Base-by-base conservation (phyloP, 2,797 vertebrate species). In the Malacoctenus gilli region DNA sequence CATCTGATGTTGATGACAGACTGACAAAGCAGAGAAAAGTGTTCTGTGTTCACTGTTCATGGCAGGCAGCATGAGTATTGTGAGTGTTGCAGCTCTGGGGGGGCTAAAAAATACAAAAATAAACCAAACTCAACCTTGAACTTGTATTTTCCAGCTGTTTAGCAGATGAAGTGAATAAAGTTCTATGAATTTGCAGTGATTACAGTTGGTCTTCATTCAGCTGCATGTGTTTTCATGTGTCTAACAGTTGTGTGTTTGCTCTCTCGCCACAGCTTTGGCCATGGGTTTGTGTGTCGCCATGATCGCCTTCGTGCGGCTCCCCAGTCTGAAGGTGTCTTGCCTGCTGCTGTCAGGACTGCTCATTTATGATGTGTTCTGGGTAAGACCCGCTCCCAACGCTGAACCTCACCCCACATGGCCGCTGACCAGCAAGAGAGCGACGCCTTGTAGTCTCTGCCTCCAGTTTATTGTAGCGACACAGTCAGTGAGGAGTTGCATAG, bases 351-450 rank as follows among this genome's bases (percentile, higher is more conserved):
- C 97, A 25, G 97, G 97, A 68, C 92, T 99, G 55, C 95, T 99
- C 80, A 98, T 99, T 88, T 99, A 99, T 64, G 97, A 99, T 76
- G 97, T 99, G 48, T 99, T 99, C 86, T 99, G 97, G 97, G 97
- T 99, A 92, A 94, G 96, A 89, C 13, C 30, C 6, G 2, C 35
- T 34, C 49, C 71, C 23, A 25, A 12, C 7, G 9, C 30, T 2
- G 25, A 28, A 28, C 30, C 9, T 12, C 9, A 32, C 7, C 30
- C 8, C 31, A 16, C 12, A 35, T 41, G 28, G 32, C 37, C 14
- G 30, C 18, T 9, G n/a, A 32, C n/a, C 6, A 35, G 11, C 4
- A n/a, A 35, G 12, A 35, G 14, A 14, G 14, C n/a, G 4, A 3
- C 8, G 4, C 8, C 8, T 25, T 25, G 4, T 31, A 3, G 38